Evolutionary conservation across 2,888 invertebrate genomes (phyloP).

Genomic region (Parnassius smintheus): DNA sequence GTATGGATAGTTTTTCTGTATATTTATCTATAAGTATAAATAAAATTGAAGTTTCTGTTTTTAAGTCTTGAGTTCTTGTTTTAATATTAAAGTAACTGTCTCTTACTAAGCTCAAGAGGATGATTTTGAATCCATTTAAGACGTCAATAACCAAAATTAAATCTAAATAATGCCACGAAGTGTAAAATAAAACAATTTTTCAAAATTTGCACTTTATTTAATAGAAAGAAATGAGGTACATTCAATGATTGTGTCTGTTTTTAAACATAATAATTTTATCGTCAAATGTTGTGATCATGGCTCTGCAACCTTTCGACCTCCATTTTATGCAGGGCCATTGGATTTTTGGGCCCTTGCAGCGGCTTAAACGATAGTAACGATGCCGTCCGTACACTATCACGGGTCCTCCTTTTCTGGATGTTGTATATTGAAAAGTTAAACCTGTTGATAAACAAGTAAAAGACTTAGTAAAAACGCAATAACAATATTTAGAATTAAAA

Average conservation of each 20-base stretch:
- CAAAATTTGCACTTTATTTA: neutral
- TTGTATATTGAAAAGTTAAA: constrained; percentile 7
- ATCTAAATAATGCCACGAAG: too few species aligned
- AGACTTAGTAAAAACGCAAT: too few species aligned
- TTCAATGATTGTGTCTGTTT: constrained; percentile 34
- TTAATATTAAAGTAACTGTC: too few species aligned
- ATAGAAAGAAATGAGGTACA: neutral
- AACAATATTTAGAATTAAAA: too few species aligned
- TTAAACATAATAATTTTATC: constrained; percentile 34
- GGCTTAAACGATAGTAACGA: constrained; percentile 40
- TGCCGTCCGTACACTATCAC: constrained; percentile 30
- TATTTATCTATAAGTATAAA: too few species aligned
- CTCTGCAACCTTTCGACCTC: constrained; percentile 34
- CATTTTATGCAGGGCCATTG: constrained; percentile 47
- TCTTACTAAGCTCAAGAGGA: too few species aligned
- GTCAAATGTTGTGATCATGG: constrained; percentile 36
- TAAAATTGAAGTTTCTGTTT: too few species aligned
- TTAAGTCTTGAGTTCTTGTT: too few species aligned
- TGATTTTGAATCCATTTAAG: too few species aligned
- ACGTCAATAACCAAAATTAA: too few species aligned
- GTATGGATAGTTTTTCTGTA: too few species aligned
- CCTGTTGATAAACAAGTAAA: neutral
- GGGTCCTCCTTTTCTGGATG: constrained; percentile 27
- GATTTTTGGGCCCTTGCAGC: constrained; percentile 40
- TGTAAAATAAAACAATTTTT: neutral